Evolutionary conservation across 53 echinoderm and acorn worm genomes (phyloP).

Genomic region (Holothuria leucospilota): DNA sequence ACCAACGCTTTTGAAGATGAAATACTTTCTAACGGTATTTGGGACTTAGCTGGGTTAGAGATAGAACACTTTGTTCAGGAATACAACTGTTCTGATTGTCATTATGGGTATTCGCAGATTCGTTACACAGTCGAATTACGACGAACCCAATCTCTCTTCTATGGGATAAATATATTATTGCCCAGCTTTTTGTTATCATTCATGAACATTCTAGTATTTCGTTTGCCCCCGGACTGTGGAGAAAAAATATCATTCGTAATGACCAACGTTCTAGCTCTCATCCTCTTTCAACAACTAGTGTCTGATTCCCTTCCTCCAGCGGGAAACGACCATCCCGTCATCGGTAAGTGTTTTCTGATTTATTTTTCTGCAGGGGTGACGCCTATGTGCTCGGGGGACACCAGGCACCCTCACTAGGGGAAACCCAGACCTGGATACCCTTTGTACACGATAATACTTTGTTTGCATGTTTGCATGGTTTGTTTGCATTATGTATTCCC

Average conservation of each 20-base stretch:
- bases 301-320: conserved; percentile 62
- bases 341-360: conserved; percentile 50
- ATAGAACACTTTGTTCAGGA: background rate
- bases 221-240: conserved; percentile 73
- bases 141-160: conserved; percentile 34
- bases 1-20: background rate
- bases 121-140: conserved; percentile 1
- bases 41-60: background rate
- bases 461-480: no score
- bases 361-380: no score
- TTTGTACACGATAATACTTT: no score
- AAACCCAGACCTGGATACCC: no score
- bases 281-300: conserved; percentile 74
- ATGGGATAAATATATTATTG: conserved; percentile 59
- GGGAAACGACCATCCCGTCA: conserved; percentile 53
- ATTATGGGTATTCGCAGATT: background rate
- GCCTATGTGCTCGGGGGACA: no score
- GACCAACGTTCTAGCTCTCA: conserved; percentile 72
- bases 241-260: conserved; percentile 79
- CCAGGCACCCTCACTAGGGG: no score
- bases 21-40: background rate
- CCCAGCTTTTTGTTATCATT: conserved; percentile 63
- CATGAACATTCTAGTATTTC: conserved; percentile 59
- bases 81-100: background rate
- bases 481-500: no score